phyloP scores from a whole-genome alignment of 2,888 invertebrate genomes.

The Deilephila elpenor region DNA sequence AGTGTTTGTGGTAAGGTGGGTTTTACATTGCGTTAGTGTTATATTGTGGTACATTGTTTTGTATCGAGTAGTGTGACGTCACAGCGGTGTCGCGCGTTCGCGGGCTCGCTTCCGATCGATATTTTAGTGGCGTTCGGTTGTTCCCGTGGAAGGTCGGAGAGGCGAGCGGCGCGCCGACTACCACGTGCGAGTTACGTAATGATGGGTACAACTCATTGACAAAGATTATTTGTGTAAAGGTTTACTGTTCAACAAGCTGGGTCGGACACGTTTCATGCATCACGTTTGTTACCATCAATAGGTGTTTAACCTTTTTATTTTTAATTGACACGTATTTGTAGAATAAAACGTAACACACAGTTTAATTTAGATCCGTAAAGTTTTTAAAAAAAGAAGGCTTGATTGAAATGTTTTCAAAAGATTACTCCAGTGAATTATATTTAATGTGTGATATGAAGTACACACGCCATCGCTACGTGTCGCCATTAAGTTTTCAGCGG shows the following conservation, averaged over 20 bases:
- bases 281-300: background rate
- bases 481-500: background rate
- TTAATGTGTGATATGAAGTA: background rate
- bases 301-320: background rate
- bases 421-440: background rate
- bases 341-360: too few species aligned
- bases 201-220: constrained; percentile 78
- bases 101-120: constrained; percentile 69
- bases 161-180: constrained; percentile 40
- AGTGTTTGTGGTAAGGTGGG: constrained; percentile 26
- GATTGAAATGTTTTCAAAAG: too few species aligned
- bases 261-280: background rate
- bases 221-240: constrained; percentile 73
- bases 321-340: background rate
- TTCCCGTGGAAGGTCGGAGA: constrained; percentile 62
- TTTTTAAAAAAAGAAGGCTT: too few species aligned
- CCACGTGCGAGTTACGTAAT: constrained; percentile 82
- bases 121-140: constrained; percentile 62
- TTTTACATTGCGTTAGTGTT: constrained; percentile 33
- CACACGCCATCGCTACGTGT: constrained; percentile 10
- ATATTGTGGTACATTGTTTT: constrained; percentile 31
- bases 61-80: constrained; percentile 66
- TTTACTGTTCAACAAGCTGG: constrained; percentile 48
- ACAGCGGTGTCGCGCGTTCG: constrained; percentile 70
- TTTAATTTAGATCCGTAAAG: too few species aligned